phyloP scores from a whole-genome alignment of 2,888 invertebrate genomes.

The Pherbina coryleti region DNA sequence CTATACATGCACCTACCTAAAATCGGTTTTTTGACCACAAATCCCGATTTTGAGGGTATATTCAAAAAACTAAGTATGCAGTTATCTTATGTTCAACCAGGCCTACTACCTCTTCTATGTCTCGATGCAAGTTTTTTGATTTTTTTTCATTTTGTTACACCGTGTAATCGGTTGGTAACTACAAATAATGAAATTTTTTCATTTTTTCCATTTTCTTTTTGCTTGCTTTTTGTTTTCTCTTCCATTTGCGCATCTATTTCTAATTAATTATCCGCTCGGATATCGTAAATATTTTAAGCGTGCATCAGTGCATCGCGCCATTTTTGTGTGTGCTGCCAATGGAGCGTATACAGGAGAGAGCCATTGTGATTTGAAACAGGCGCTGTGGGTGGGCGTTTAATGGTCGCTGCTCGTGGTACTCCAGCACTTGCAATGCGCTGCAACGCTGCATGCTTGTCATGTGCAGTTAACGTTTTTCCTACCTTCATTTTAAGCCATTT shows the following conservation, averaged over 20 bases:
- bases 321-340: slow-evolving; percentile 4
- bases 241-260: neutral
- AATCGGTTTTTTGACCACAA: too few relatives aligned
- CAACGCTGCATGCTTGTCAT: neutral
- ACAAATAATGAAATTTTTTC: too few relatives aligned
- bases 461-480: slow-evolving; percentile 19
- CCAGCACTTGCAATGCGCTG: neutral
- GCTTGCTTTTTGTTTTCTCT: too few relatives aligned
- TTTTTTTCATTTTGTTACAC: too few relatives aligned
- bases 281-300: slow-evolving; percentile 16
- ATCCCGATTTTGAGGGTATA: too few relatives aligned
- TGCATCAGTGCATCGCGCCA: slow-evolving; percentile 2
- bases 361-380: neutral
- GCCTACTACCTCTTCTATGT: too few relatives aligned
- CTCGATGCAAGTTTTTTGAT: too few relatives aligned
- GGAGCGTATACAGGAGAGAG: neutral
- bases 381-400: neutral
- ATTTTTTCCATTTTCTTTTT: too few relatives aligned
- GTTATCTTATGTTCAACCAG: too few relatives aligned
- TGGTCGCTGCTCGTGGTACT: neutral
- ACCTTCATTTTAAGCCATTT: neutral
- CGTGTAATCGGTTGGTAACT: too few relatives aligned
- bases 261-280: slow-evolving; percentile 22
- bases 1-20: too few relatives aligned
- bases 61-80: too few relatives aligned